Evolutionary conservation across 2,888 invertebrate species (phyloP).

Genomic region (Syrphus vitripennis): DNA sequence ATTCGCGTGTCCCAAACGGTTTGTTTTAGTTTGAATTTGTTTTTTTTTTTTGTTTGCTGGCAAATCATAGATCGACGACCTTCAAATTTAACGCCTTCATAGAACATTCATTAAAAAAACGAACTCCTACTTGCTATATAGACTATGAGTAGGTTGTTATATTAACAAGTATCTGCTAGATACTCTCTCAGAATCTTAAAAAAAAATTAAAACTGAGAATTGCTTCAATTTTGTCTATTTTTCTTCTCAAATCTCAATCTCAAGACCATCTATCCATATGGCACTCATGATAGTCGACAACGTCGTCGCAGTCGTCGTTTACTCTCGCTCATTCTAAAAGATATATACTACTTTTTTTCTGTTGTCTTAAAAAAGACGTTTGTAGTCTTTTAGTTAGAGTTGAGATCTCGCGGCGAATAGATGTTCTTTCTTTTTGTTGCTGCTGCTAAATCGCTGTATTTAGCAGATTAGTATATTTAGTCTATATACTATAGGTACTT

Average conservation of each 20-base stretch:
- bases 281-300: conserved; percentile 32
- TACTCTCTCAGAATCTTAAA: conserved; percentile 15
- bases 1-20: conserved; percentile 29
- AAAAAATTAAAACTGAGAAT: neutral
- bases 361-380: conserved; percentile 45
- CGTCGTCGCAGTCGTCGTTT: conserved; percentile 4
- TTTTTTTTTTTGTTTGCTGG: neutral
- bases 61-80: conserved; percentile 46
- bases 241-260: neutral
- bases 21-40: neutral
- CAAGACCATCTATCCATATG: conserved; percentile 46
- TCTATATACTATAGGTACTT: conserved; percentile 35
- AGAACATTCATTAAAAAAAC: neutral
- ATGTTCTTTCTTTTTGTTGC: conserved; percentile 46
- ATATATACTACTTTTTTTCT: conserved; percentile 39
- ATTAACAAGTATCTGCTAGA: conserved; percentile 28
- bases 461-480: conserved; percentile 54
- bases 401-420: conserved; percentile 74
- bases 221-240: neutral
- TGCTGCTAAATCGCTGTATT: conserved; percentile 47
- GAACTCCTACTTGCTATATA: conserved; percentile 11
- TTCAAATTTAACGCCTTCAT: conserved; percentile 46
- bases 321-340: conserved; percentile 52
- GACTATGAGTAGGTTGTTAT: conserved; percentile 1
- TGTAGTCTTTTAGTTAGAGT: conserved; percentile 74